Percentiles rank a stretch among this genome's conserved stretches.
Evolutionary conservation across 2,113 vertebrate species (phyloP).

Genomic region (Burhinus bistriatus): DNA sequence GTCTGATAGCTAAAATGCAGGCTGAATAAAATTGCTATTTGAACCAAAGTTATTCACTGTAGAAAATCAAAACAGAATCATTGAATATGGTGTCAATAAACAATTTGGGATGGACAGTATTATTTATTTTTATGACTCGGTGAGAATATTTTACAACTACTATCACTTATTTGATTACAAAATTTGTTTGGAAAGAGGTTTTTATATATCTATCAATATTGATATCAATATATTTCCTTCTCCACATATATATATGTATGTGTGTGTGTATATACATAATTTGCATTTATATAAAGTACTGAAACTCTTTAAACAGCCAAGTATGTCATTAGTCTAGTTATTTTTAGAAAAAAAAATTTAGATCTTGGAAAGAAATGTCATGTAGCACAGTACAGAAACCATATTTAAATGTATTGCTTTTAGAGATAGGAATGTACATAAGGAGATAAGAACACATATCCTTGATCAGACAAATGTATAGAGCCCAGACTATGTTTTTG

Average conservation of each 20-base stretch:
- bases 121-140: not conserved
- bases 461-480: not conserved
- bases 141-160: not conserved
- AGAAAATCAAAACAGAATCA: not conserved
- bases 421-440: not conserved
- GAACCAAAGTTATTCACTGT: not conserved
- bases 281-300: not conserved
- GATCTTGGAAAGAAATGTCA: not conserved
- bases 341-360: not conserved
- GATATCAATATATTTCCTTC: not conserved
- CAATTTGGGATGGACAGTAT: not conserved
- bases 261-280: not conserved
- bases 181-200: not conserved
- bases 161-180: not conserved
- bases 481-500: not conserved
- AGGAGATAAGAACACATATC: not conserved
- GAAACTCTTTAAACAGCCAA: not conserved
- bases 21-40: not conserved
- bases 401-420: not conserved
- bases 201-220: not conserved
- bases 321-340: not conserved
- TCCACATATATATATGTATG: not conserved
- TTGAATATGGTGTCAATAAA: not conserved
- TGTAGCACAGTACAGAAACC: not conserved
- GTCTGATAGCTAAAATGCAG: not conserved